Evolutionary conservation across 2,113 vertebrate genomes (phyloP).

Genomic region (Turdus rufiventris): DNA sequence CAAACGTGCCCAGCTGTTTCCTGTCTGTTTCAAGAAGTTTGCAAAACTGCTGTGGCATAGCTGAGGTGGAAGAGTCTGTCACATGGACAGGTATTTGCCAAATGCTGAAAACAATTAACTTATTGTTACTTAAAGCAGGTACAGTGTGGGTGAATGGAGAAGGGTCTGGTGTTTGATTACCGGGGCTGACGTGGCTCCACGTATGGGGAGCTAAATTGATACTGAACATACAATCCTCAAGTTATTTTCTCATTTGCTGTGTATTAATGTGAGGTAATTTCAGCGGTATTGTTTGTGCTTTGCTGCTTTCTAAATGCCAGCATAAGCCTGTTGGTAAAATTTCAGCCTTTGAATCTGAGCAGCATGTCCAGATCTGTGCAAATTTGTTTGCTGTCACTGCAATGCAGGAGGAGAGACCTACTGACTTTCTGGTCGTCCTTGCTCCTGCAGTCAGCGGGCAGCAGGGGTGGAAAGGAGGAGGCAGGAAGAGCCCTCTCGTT

Average conservation of each 20-base stretch:
- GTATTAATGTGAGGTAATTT: neutral
- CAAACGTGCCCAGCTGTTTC: neutral
- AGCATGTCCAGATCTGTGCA: neutral
- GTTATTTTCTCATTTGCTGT: neutral
- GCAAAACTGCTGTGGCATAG: neutral
- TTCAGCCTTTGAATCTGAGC: neutral
- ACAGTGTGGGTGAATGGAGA: neutral
- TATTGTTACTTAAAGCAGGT: neutral
- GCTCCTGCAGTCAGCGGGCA: neutral
- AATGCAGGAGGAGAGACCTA: constrained; percentile 10
- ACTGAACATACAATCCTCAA: neutral
- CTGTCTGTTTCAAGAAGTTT: neutral
- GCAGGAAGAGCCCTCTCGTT: neutral
- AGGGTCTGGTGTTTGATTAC: neutral
- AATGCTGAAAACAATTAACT: neutral
- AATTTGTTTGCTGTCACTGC: constrained; percentile 49
- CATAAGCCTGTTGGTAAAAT: neutral
- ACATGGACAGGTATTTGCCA: neutral
- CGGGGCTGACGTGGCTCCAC: neutral
- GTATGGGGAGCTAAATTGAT: neutral
- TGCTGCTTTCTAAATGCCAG: neutral
- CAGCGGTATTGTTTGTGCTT: neutral
- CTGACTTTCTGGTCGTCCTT: neutral
- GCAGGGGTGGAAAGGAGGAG: neutral
- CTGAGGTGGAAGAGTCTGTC: neutral